Evolutionary conservation across 2,113 vertebrate genomes (phyloP).

Genomic region (Pollachius pollachius): DNA sequence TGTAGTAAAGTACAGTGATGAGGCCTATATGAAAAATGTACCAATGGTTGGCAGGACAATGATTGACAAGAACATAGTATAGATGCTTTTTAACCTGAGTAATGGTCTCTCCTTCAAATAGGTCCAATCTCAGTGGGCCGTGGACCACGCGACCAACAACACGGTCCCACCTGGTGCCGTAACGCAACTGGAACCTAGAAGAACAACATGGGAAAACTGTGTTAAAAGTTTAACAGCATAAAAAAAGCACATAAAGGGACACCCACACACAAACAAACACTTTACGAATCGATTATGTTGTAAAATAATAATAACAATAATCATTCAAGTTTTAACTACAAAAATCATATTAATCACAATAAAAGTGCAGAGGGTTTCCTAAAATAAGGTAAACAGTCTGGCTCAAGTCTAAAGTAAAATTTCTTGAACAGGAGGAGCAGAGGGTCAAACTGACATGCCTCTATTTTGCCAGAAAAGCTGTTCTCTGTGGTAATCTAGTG

Average conservation of each 20-base stretch:
- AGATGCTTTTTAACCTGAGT: conserved; percentile 32
- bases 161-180: conserved; percentile 13
- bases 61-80: background rate
- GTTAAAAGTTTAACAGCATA: background rate
- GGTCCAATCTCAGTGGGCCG: background rate
- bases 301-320: too few relatives aligned
- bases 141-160: rapidly evolving
- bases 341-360: too few relatives aligned
- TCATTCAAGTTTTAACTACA: background rate
- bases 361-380: too few relatives aligned
- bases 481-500: background rate
- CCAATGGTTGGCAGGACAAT: background rate
- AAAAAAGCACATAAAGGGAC: background rate
- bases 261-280: background rate
- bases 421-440: too few relatives aligned
- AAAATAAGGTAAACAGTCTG: too few relatives aligned
- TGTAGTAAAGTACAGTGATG: background rate
- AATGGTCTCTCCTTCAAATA: conserved; percentile 29
- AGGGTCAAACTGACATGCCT: too few relatives aligned
- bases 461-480: too few relatives aligned
- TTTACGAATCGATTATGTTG: background rate
- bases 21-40: too few relatives aligned
- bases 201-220: background rate
- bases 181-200: conserved; percentile 37
- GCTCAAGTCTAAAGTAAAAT: too few relatives aligned